Evolutionary conservation across 2,888 invertebrate genomes (phyloP).

Genomic region (Rhaphigaster nebulosa): DNA sequence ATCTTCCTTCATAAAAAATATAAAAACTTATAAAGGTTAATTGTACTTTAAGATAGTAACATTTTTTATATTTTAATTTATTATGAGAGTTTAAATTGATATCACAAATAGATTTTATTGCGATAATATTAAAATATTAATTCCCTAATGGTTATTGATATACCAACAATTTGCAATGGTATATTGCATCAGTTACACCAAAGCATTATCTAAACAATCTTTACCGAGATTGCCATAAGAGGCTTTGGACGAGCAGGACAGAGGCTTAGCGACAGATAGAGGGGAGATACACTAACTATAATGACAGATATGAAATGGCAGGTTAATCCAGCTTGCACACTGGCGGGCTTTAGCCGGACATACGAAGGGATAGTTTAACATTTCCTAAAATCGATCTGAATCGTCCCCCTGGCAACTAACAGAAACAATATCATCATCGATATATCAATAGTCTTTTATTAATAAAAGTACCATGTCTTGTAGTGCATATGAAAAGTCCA

Average conservation of each 20-base stretch:
- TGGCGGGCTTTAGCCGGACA: neutral
- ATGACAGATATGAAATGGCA: slow-evolving; percentile 53
- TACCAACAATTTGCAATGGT: neutral
- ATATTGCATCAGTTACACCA: slow-evolving; percentile 21
- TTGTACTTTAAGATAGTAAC: too few species aligned
- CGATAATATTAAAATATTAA: neutral
- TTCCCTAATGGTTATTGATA: neutral
- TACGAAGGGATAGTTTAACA: slow-evolving; percentile 24
- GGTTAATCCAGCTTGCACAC: slow-evolving; percentile 51
- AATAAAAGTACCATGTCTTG: too few species aligned
- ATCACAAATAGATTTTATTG: too few species aligned
- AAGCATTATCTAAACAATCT: slow-evolving; percentile 22
- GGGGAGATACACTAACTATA: slow-evolving; percentile 51
- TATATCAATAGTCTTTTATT: neutral
- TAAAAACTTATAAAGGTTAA: too few species aligned
- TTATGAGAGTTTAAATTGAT: too few species aligned
- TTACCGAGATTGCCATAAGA: slow-evolving; percentile 50
- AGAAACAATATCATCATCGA: neutral
- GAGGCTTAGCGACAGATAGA: slow-evolving; percentile 17
- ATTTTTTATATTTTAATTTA: too few species aligned
- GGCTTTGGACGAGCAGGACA: slow-evolving; percentile 34
- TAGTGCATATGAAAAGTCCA: too few species aligned
- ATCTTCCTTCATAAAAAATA: too few species aligned
- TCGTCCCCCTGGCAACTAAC: neutral
- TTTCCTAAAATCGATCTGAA: neutral